Base-by-base conservation (phyloP, 2,797 vertebrate species). In the Prionace glauca region DNA sequence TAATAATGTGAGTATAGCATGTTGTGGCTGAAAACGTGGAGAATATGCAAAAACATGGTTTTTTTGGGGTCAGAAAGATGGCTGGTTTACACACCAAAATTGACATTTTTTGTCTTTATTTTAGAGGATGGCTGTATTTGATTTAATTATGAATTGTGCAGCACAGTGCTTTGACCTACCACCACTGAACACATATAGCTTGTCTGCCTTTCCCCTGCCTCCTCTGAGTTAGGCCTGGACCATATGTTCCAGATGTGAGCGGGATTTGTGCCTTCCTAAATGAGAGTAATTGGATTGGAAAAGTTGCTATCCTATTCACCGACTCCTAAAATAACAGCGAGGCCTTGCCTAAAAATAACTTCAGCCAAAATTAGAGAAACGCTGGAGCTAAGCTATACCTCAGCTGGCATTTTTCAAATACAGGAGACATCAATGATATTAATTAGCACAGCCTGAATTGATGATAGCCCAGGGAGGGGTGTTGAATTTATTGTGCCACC, bases 371-470 rank as follows among this genome's bases (percentile, higher is more conserved):
- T 92, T 41, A 36, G 16, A 41, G n/a, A n/a, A 62, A 90, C n/a
- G 3, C 87, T 65, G 62, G 29, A 12, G 29, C 56, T 20, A 62
- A 62, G 56, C 56, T 65, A 0, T 62, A 65, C 56, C 56, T 90
- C 29, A 22, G 36, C 18, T 45, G 41, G 41, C 36, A 90, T 90
- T 90, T 62, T 90, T 41, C 90, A 69, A 69, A 41, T 92, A 9
- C n/a, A 69, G 90, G 62, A 92, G 24, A 50, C 41, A 74, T 29
- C 71, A 77, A 56, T 77, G 71, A 95, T 95, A 91, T 74, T 95
- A 56, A 32, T 95, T 95, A 77, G n/a, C 32, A 22, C 10, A 41
- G 26, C 71, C 71, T 29, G 71, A 95, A 95, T 95, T 95, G 45
- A 24, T 69, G 90, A 92, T 36, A 92, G 41, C 90, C 8, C 50